Conservation (phyloP, 2,797 vertebrate species). For the Phalanger gymnotis region DNA sequence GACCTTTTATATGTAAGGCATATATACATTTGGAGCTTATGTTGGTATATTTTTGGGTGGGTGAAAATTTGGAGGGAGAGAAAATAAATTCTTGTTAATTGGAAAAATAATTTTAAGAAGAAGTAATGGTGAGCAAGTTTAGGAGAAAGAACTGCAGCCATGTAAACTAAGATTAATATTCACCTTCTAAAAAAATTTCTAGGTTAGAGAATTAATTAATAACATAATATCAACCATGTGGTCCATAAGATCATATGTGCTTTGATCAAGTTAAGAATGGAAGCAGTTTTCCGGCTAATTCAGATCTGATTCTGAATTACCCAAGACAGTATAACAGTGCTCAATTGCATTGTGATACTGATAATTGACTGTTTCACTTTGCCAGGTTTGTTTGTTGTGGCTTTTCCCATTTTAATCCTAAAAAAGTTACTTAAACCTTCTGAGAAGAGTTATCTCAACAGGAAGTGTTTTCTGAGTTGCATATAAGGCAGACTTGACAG, state of each 20-base stretch:
- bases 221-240: conserved; percentile 28
- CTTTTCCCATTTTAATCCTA: background rate
- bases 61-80: background rate
- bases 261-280: conserved; percentile 26
- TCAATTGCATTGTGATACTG: background rate
- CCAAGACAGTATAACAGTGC: conserved; percentile 2
- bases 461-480: conserved; percentile 15
- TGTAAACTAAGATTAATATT: conserved; percentile 5
- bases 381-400: conserved; percentile 2
- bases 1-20: background rate
- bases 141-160: background rate
- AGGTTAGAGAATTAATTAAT: conserved; percentile 19
- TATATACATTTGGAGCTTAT: background rate
- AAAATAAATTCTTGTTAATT: background rate
- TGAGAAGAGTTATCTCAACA: conserved; percentile 11
- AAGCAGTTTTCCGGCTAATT: background rate
- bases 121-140: conserved; percentile 27
- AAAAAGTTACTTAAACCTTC: conserved; percentile 54
- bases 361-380: conserved; percentile 27
- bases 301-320: background rate
- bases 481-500: background rate
- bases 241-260: background rate
- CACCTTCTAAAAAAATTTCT: conserved; percentile 17
- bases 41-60: background rate
- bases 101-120: background rate